Conservation (phyloP, 2,113 vertebrate genomes). For the Laticauda colubrina region DNA sequence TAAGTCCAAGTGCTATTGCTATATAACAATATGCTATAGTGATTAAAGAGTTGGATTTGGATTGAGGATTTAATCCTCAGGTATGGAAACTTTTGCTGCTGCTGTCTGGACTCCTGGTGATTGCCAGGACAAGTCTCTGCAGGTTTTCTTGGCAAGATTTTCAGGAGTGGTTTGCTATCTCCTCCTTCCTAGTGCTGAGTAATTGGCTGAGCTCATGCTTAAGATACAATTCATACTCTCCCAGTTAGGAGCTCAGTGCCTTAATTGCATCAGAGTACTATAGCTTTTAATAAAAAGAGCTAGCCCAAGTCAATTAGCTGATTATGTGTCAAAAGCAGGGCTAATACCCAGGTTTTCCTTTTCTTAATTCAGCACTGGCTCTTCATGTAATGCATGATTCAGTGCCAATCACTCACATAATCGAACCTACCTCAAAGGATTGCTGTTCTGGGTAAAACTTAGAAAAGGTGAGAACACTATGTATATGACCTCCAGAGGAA, state of each 20-base stretch:
- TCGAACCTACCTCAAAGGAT: background rate
- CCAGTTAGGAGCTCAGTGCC: background rate
- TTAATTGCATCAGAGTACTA: background rate
- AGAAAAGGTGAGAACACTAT: background rate
- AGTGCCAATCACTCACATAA: background rate
- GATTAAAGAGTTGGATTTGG: background rate
- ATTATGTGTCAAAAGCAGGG: background rate
- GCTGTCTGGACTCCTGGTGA: background rate
- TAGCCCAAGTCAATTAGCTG: background rate
- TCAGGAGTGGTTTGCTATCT: background rate
- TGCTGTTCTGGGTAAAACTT: background rate
- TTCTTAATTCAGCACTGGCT: background rate
- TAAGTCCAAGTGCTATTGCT: no score
- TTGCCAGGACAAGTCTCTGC: background rate
- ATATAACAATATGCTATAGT: background rate
- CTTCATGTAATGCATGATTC: background rate
- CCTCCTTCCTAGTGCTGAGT: background rate
- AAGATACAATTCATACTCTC: background rate
- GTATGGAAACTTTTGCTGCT: background rate
- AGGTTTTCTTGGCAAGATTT: background rate
- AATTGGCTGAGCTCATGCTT: background rate
- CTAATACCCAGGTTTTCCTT: background rate
- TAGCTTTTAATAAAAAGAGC: background rate
- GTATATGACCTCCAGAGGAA: background rate
- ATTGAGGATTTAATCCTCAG: background rate